A percentile compares a stretch with the other conserved stretches of the same genome.
Evolutionary conservation across 64 coral and sea anemone species (phyloP).

Genomic region (Acropora tenuis): DNA sequence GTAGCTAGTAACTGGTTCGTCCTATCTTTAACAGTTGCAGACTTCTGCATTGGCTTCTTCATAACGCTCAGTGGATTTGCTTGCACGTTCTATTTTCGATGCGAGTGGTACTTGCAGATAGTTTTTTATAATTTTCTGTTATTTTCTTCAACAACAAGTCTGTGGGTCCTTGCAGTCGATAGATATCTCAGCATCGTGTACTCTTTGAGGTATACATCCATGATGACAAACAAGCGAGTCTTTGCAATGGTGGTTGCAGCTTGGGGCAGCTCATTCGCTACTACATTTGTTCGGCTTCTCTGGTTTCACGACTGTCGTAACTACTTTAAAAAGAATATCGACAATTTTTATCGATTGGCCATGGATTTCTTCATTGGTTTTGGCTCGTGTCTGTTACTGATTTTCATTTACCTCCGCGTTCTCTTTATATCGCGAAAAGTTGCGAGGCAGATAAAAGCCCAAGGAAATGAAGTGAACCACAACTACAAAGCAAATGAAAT

Average conservation of each 20-base stretch:
- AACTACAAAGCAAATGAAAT: neutral
- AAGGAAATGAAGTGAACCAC: neutral
- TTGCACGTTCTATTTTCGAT: neutral
- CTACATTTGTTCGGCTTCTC: slow-evolving; percentile 13
- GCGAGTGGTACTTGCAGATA: slow-evolving; percentile 33
- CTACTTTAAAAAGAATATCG: neutral
- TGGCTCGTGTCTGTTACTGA: slow-evolving; percentile 2
- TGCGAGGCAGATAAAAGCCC: neutral
- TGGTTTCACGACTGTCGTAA: neutral
- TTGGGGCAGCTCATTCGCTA: neutral
- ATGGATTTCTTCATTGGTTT: neutral
- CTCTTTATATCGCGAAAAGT: neutral
- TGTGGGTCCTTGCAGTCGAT: slow-evolving; percentile 23
- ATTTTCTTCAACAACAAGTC: neutral
- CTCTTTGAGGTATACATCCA: slow-evolving; percentile 1
- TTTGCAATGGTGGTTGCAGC: neutral
- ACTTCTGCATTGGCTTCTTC: slow-evolving; percentile 50
- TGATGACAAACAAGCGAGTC: slow-evolving; percentile 9
- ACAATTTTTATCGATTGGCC: neutral
- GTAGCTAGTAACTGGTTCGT: slow-evolving; percentile 60
- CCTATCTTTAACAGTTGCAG: slow-evolving; percentile 35
- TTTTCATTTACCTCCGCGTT: neutral
- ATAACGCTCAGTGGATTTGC: neutral
- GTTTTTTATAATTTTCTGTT: slow-evolving; percentile 9
- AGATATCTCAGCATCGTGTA: slow-evolving; percentile 31